Percentiles rank a stretch among this genome's conserved stretches.
Conservation (phyloP, 2,888 invertebrate species). For the Ophion slaviceki region DNA sequence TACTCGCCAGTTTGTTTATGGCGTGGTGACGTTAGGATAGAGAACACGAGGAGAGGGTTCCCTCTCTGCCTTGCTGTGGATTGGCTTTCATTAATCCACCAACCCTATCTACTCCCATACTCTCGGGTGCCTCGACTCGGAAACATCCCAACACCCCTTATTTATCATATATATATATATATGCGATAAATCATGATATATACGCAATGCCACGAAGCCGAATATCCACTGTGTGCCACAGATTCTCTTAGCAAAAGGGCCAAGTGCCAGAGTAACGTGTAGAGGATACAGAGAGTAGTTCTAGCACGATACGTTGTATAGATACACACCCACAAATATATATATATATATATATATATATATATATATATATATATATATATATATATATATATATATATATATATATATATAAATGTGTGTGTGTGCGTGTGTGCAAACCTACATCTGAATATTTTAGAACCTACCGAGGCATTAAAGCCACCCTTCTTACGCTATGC, state of each 20-base stretch:
- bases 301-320: conserved; percentile 24
- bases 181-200: conserved; percentile 82
- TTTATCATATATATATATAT: conserved; percentile 63
- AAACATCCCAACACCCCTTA: conserved; percentile 66
- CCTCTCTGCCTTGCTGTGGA: conserved; percentile 73
- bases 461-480: conserved; percentile 80
- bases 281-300: conserved; percentile 41
- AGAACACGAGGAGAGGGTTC: conserved; percentile 70
- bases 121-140: conserved; percentile 43
- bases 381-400: neutral
- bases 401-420: neutral
- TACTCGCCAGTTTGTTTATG: conserved; percentile 78
- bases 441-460: conserved; percentile 83
- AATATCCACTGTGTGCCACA: conserved; percentile 78
- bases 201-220: conserved; percentile 75
- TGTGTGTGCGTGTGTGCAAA: conserved; percentile 68
- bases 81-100: conserved; percentile 83
- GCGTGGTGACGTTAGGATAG: conserved; percentile 76
- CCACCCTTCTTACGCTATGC: conserved; percentile 81
- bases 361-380: neutral
- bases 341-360: neutral
- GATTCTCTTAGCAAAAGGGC: conserved; percentile 75
- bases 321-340: neutral
- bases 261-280: conserved; percentile 49
- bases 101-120: conserved; percentile 76